These are phyloP conservation scores for Hybos culiciformis DNA, from an alignment of 2,888 invertebrate genomes.

Conservation along the genomic window DNA sequence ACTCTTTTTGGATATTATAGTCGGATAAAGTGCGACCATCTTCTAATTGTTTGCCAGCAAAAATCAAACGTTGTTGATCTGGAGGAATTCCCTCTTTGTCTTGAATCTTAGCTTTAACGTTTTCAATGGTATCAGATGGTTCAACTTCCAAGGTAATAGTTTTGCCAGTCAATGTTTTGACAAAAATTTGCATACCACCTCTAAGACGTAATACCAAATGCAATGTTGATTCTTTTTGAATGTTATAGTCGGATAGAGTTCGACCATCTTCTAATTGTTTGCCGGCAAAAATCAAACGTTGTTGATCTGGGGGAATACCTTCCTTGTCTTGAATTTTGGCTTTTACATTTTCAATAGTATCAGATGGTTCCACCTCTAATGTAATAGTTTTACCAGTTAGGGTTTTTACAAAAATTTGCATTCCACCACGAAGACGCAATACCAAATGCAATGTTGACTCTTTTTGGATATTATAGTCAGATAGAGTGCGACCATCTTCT, in stretches of 20 bases:
- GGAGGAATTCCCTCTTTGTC: too few species aligned
- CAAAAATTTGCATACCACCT: too few species aligned
- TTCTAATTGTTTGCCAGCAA: constrained; percentile 84
- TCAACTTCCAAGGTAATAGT: too few species aligned
- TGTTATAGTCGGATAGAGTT: constrained; percentile 19
- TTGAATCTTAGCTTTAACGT: too few species aligned
- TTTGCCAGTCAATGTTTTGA: too few species aligned
- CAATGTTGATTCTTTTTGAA: constrained; percentile 17
- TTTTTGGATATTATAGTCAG: too few species aligned
- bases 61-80: too few species aligned
- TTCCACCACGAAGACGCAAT: constrained; percentile 77
- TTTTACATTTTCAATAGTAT: constrained; percentile 22
- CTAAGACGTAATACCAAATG: constrained; percentile 17
- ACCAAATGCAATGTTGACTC: too few species aligned
- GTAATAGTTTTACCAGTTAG: constrained; percentile 24
- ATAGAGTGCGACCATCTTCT: constrained; percentile 5
- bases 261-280: constrained; percentile 23
- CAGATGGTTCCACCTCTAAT: constrained; percentile 24
- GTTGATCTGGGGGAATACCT: constrained; percentile 25
- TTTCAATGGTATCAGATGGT: too few species aligned
- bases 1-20: constrained; percentile 88
- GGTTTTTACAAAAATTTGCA: constrained; percentile 26
- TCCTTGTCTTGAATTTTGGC: constrained; percentile 25
- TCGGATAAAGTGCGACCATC: constrained; percentile 83
- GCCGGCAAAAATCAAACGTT: constrained; percentile 24